A percentile compares a stretch with the other conserved stretches of the same genome.
phyloP scores from a whole-genome alignment of 1,140 invertebrate species.

The Ectropis grisescens region DNA sequence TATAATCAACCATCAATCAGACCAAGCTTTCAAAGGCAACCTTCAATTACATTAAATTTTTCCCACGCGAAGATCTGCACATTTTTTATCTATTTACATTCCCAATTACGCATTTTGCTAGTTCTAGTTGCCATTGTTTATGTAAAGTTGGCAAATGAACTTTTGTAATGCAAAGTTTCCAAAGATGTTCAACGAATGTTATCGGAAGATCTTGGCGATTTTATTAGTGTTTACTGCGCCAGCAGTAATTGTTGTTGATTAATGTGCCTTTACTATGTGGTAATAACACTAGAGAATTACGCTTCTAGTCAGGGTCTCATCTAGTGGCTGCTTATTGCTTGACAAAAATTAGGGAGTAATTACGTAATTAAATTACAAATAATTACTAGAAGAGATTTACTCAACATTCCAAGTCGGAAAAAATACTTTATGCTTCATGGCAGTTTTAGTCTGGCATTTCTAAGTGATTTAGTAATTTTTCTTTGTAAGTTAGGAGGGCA shows the following conservation, averaged over 20 bases:
- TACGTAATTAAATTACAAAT: not conserved
- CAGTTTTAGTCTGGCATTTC: too few relatives aligned
- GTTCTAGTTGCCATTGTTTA: conserved; percentile 46
- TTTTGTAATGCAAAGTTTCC: conserved; percentile 28
- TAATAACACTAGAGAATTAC: too few relatives aligned
- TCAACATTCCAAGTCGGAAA: too few relatives aligned
- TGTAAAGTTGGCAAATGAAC: conserved; percentile 32
- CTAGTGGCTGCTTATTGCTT: not conserved
- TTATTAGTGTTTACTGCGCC: conserved; percentile 20
- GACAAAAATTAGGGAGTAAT: not conserved
- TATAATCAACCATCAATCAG: too few relatives aligned
- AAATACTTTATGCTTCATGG: not conserved
- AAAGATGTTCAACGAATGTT: conserved; percentile 28
- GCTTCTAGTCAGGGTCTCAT: too few relatives aligned
- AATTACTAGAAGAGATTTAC: not conserved
- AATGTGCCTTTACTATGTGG: not conserved
- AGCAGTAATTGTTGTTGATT: not conserved
- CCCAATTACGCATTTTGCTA: too few relatives aligned
- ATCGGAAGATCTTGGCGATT: conserved; percentile 44
- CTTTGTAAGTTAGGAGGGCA: too few relatives aligned
- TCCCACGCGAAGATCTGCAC: too few relatives aligned
- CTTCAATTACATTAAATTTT: too few relatives aligned
- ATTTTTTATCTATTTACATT: too few relatives aligned
- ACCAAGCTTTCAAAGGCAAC: too few relatives aligned
- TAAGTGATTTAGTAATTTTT: too few relatives aligned